Base-by-base conservation (phyloP, 2,797 vertebrate species). In the Urosaurus nigricauda region DNA sequence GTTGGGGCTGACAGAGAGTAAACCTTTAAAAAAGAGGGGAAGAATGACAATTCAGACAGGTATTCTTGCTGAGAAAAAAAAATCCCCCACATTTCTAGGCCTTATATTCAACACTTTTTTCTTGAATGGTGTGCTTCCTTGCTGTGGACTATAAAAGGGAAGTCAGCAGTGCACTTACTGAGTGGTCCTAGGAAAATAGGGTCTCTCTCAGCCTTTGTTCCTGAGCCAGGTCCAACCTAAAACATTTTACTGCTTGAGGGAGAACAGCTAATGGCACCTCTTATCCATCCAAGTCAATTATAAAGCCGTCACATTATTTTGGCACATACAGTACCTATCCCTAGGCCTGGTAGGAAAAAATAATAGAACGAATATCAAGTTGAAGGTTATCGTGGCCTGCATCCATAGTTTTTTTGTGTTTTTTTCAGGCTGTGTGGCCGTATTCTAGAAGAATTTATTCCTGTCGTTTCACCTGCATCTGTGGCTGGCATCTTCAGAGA, bases 21-120 rank as follows among this genome's bases (percentile, higher is more conserved):
- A 88, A 47, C 4, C 43, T 58, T 32, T 32, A 40, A 51, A 21
- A 2, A 75, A n/a, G 47, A 71, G 85, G 86, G 83, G 51, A 79
- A 75, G 32, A 80, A 77, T 32, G 88, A 87, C 89, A 65, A 2
- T 77, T 8, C 47, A 87, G 26, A 32, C 32, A 68, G 12, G 29
- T 68, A 68, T 29, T 68, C 5, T 32, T 29, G 11, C 29, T 32
- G 63, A 24, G 24, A 26, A 17, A 17, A 68, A 29, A 47, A 51
- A 83, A 43, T 43, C 26, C 29, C 29, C 7, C 53, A 35, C 58
- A 82, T 6, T 24, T 26, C 83, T 73, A n/a, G 40, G 58, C 9
- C 65, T 68, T 17, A 70, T 53, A 53, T 51, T 37, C 19, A 81
- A 60, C n/a, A 51, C 1, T 83, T 29, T 43, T 70, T 51, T 70